A percentile compares a stretch with the other conserved stretches of the same genome.
These are phyloP conservation scores for Poeciliopsis prolifica DNA, from an alignment of 2,113 vertebrate genomes.

Conservation along the genomic window DNA sequence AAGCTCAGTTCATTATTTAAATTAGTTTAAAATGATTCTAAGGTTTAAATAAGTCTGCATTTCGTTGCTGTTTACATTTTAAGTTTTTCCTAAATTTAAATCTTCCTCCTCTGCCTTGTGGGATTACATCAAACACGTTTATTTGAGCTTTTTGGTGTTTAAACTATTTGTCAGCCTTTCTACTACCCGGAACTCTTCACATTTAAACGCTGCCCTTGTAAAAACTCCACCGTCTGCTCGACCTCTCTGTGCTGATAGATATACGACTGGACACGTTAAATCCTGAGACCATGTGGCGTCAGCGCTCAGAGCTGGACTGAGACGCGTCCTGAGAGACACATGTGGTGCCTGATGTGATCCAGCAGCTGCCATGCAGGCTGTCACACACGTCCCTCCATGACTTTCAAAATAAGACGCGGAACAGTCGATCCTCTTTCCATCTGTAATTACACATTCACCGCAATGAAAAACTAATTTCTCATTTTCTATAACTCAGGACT, in stretches of 20 bases:
- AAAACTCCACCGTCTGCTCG: neutral
- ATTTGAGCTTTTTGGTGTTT: no score
- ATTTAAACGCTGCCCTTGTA: no score
- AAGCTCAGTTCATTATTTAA: no score
- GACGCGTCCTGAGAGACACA: conserved; percentile 23
- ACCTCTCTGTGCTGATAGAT: neutral
- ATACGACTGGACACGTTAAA: neutral
- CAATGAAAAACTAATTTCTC: neutral
- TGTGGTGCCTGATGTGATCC: conserved; percentile 30
- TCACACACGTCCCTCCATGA: neutral
- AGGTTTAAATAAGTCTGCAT: no score
- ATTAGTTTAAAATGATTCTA: no score
- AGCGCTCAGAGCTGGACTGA: conserved; percentile 20
- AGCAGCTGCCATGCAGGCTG: conserved; percentile 34
- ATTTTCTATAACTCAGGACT: neutral
- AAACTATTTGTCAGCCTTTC: no score
- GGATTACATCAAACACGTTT: no score
- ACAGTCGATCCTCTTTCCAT: neutral
- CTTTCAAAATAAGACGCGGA: neutral
- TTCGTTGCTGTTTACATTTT: no score
- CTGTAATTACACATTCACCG: neutral
- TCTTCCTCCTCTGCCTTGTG: no score
- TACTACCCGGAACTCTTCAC: no score
- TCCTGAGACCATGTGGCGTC: conserved; percentile 4
- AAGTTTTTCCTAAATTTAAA: no score